phyloP scores from a whole-genome alignment of 2,888 invertebrate genomes.

The Tetragonula carbonaria region DNA sequence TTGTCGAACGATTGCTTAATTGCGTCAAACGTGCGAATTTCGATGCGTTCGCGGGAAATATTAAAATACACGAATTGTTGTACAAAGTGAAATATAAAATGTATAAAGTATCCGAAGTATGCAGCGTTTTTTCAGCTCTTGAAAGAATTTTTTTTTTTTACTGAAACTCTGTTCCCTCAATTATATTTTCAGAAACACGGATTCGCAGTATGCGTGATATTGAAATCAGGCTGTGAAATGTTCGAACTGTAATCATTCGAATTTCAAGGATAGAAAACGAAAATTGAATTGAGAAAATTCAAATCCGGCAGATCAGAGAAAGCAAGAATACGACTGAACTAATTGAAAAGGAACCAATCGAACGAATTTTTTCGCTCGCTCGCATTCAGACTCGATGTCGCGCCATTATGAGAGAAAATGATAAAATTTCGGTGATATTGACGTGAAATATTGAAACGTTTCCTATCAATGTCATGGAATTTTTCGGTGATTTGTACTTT shows the following conservation, averaged over 20 bases:
- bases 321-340: background rate
- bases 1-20: background rate
- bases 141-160: too few species aligned
- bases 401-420: background rate
- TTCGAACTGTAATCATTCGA: background rate
- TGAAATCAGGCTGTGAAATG: background rate
- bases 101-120: too few species aligned
- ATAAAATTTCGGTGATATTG: background rate
- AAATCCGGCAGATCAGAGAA: too few species aligned
- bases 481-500: background rate
- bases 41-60: too few species aligned
- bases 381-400: background rate
- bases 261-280: too few species aligned
- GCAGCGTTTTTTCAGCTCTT: too few species aligned
- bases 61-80: too few species aligned
- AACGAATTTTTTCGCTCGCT: background rate
- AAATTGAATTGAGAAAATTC: too few species aligned
- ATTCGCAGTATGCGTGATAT: too few species aligned
- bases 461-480: background rate
- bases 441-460: background rate
- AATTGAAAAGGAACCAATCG: background rate
- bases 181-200: too few species aligned
- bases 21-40: background rate
- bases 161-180: too few species aligned
- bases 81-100: too few species aligned